Conservation (phyloP, 2,797 vertebrate species). For the Platyrinchus mystaceus region DNA sequence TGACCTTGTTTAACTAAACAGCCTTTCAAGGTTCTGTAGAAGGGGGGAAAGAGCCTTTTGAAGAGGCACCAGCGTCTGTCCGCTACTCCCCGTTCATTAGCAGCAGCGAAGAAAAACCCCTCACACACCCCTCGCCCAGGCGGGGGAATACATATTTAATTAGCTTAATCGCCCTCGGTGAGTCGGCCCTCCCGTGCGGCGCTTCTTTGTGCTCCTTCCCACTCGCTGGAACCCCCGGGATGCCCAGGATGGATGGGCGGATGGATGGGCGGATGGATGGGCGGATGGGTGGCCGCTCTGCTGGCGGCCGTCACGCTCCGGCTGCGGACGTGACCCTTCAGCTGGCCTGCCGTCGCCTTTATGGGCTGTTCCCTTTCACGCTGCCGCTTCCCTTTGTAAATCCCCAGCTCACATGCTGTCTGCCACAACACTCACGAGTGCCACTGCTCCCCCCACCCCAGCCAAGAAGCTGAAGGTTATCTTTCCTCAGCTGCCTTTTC, state of each 20-base stretch:
- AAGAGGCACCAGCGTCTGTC: neutral
- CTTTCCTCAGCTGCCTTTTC: neutral
- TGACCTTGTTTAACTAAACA: constrained; percentile 52
- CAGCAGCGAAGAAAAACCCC: neutral
- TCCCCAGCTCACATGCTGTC: neutral
- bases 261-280: neutral
- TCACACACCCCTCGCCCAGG: neutral
- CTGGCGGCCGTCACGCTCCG: neutral
- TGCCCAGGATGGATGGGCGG: neutral
- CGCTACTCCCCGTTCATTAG: constrained; percentile 36
- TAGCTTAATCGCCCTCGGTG: neutral
- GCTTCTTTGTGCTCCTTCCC: constrained; percentile 40
- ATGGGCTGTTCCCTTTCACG: neutral
- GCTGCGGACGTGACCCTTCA: neutral
- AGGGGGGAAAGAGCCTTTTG: neutral
- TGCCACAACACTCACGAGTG: neutral
- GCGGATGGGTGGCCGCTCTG: neutral
- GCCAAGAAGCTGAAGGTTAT: neutral
- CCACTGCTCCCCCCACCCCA: rapidly evolving
- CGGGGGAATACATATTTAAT: constrained; percentile 22
- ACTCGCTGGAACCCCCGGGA: neutral
- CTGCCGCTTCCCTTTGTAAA: neutral
- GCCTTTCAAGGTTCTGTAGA: neutral
- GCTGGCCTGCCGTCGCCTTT: neutral
- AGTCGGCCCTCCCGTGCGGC: neutral